A percentile compares a stretch with the other conserved stretches of the same genome.
These are phyloP conservation scores for Semaprochilodus insignis DNA, from an alignment of 2,797 vertebrate genomes.

Conservation along the genomic window DNA sequence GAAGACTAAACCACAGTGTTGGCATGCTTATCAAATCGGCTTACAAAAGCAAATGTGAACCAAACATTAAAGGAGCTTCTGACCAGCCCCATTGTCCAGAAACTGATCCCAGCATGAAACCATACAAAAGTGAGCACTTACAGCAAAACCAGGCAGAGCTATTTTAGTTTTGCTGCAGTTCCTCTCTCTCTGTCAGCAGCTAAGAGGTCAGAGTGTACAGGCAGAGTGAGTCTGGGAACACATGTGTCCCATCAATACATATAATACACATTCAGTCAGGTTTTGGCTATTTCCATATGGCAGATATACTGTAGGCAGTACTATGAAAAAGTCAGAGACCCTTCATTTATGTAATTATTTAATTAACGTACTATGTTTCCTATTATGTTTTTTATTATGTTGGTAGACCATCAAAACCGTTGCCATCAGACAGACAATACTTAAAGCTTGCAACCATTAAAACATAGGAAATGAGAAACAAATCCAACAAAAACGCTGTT, in stretches of 20 bases:
- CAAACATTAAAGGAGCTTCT: background rate
- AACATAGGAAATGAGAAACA: too few relatives aligned
- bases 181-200: background rate
- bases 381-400: too few relatives aligned
- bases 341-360: too few relatives aligned
- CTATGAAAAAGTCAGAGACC: too few relatives aligned
- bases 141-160: background rate
- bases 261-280: too few relatives aligned
- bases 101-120: background rate
- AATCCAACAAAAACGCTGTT: too few relatives aligned
- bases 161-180: background rate
- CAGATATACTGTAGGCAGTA: too few relatives aligned
- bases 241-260: conserved; percentile 18
- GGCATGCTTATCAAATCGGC: background rate
- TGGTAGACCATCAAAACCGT: too few relatives aligned
- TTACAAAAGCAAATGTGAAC: background rate
- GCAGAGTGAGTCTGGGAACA: conserved; percentile 2
- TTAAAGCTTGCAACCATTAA: too few relatives aligned
- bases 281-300: too few relatives aligned
- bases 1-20: background rate
- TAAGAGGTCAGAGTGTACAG: conserved; percentile 1
- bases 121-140: background rate
- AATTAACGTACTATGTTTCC: too few relatives aligned
- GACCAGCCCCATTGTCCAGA: background rate
- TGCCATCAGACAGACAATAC: too few relatives aligned